Conservation (phyloP, 2,113 vertebrate genomes). For the Pseudopodoces humilis region DNA sequence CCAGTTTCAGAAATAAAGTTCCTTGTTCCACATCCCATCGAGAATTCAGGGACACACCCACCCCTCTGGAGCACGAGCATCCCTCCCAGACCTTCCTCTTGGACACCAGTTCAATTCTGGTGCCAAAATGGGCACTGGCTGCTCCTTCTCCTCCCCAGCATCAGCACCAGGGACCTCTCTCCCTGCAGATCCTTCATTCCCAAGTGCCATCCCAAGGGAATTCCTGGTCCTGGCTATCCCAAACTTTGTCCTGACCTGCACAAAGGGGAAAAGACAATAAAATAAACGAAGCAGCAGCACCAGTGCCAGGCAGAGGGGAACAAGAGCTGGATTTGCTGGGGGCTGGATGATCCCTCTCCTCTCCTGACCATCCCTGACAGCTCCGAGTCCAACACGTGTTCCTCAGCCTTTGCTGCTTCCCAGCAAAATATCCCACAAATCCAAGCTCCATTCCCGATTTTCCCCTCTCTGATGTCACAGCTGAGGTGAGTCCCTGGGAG, state of each 20-base stretch:
- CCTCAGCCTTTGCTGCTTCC: neutral
- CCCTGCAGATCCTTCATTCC: fast-evolving
- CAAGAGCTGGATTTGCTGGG: neutral
- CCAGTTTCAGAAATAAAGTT: neutral
- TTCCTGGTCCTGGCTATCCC: neutral
- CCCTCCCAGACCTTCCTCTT: fast-evolving
- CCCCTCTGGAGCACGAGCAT: neutral
- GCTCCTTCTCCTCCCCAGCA: neutral
- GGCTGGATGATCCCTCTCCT: neutral
- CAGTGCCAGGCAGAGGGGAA: neutral
- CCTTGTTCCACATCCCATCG: fast-evolving
- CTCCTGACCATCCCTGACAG: neutral
- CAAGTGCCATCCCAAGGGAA: fast-evolving
- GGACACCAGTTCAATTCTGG: neutral
- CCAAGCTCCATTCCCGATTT: neutral
- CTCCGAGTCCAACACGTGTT: fast-evolving
- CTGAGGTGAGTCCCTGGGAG: fast-evolving
- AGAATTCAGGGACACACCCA: neutral
- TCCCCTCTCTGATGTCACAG: neutral
- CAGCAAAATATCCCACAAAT: fast-evolving
- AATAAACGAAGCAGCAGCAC: neutral
- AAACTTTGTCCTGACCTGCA: neutral
- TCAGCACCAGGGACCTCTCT: neutral
- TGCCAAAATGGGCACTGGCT: neutral
- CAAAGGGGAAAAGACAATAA: no score